phyloP scores from a whole-genome alignment of 2,888 invertebrate genomes.

The Bimastos eiseni region DNA sequence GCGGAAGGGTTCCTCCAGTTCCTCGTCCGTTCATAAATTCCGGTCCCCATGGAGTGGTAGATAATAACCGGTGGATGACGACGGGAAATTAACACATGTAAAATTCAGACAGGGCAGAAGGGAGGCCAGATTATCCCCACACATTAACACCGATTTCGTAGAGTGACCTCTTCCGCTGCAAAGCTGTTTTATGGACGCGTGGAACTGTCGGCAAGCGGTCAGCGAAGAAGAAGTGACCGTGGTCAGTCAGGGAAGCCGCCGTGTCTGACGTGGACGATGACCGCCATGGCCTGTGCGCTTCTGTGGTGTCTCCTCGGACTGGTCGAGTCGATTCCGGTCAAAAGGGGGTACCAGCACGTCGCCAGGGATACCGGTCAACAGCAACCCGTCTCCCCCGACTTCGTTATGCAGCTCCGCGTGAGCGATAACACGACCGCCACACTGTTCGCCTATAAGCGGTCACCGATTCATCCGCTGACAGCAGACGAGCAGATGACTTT shows the following conservation, averaged over 20 bases:
- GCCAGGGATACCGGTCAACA: not conserved
- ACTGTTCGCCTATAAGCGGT: slow-evolving; percentile 29
- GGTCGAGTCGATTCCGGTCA: slow-evolving; percentile 7
- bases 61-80: not conserved
- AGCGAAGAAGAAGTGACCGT: not conserved
- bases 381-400: slow-evolving; percentile 28
- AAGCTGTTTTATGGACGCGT: not conserved
- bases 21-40: not conserved
- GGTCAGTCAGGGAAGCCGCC: not conserved
- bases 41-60: not conserved
- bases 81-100: not conserved
- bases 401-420: slow-evolving; percentile 28
- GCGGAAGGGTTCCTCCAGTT: not conserved
- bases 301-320: slow-evolving; percentile 24
- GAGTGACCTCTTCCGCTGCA: not conserved
- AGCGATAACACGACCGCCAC: slow-evolving; percentile 28
- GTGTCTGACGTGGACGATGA: not conserved
- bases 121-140: not conserved
- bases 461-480: not conserved
- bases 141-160: not conserved
- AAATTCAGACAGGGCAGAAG: not conserved
- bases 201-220: not conserved
- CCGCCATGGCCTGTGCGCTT: not conserved
- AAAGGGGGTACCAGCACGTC: slow-evolving; percentile 17
- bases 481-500: not conserved